A percentile compares a stretch with the other conserved stretches of the same genome.
Evolutionary conservation across 2,113 vertebrate species (phyloP).

Genomic region (Rynchops niger): DNA sequence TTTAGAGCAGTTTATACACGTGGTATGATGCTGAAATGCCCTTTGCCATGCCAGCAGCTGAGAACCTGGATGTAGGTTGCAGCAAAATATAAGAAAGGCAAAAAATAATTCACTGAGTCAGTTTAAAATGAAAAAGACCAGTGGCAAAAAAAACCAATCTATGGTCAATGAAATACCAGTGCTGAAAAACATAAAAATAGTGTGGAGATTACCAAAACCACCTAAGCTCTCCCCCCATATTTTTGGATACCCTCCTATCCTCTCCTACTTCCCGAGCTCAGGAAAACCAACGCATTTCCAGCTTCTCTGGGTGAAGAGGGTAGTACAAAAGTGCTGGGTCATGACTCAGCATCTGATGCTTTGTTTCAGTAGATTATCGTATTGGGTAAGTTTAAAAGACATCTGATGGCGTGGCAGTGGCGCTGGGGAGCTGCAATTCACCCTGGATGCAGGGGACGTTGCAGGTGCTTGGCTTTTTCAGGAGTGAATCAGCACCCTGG

Average conservation of each 20-base stretch:
- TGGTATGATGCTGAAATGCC: neutral
- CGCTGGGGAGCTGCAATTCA: neutral
- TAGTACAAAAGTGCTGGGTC: fast-evolving
- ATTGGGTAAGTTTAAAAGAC: fast-evolving
- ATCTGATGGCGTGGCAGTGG: neutral
- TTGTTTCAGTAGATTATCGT: neutral
- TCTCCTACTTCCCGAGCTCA: neutral
- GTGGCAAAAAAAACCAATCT: neutral
- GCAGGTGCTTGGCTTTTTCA: neutral
- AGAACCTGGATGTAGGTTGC: neutral
- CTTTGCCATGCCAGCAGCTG: neutral
- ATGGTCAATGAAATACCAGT: neutral
- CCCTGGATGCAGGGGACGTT: fast-evolving
- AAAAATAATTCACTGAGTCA: neutral
- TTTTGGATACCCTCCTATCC: neutral
- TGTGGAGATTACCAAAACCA: neutral
- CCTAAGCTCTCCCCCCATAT: neutral
- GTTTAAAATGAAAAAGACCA: neutral
- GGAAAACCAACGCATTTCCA: neutral
- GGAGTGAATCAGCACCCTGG: neutral
- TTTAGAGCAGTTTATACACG: neutral
- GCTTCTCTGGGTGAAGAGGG: neutral
- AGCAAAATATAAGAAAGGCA: neutral
- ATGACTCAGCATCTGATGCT: constrained; percentile 41
- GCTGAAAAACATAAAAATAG: neutral